A percentile compares a stretch with the other conserved stretches of the same genome.
These are phyloP conservation scores for Astropecten irregularis DNA, from an alignment of 53 echinoderm and acorn worm genomes.

Conservation along the genomic window DNA sequence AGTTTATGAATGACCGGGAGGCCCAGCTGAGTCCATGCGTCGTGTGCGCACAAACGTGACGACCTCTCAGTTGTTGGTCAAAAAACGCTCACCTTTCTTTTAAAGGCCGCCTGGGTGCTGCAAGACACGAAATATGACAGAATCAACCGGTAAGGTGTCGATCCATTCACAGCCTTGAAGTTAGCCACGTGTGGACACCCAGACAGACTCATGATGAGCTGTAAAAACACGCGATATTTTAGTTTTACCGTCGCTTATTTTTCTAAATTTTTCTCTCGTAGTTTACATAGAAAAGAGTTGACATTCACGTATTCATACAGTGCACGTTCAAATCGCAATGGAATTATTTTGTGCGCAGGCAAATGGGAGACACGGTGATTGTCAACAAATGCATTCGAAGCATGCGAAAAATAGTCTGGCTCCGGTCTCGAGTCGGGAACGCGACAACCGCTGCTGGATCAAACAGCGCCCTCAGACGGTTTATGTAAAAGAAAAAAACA, in stretches of 20 bases:
- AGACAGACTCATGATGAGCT: slow-evolving; percentile 90
- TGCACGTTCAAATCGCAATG: not conserved
- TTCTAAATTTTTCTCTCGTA: too few relatives aligned
- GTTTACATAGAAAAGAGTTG: not conserved
- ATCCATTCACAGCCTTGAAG: slow-evolving; percentile 96
- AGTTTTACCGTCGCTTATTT: not conserved
- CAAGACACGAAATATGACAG: slow-evolving; percentile 91
- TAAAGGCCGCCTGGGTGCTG: slow-evolving; percentile 74
- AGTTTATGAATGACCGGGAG: too few relatives aligned
- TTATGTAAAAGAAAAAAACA: slow-evolving; percentile 6
- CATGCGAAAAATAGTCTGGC: slow-evolving; percentile 40
- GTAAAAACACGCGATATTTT: too few relatives aligned
- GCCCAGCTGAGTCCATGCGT: too few relatives aligned
- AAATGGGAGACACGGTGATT: not conserved
- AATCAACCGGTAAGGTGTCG: slow-evolving; percentile 85
- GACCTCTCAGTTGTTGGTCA: too few relatives aligned
- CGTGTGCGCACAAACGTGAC: too few relatives aligned
- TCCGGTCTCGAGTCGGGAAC: slow-evolving; percentile 22
- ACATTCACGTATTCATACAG: not conserved
- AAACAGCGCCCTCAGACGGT: slow-evolving; percentile 41
- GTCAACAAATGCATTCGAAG: slow-evolving; percentile 43
- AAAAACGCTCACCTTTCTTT: slow-evolving; percentile 93
- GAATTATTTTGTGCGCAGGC: not conserved
- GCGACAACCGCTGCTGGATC: slow-evolving; percentile 8
- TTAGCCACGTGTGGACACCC: slow-evolving; percentile 94